phyloP scores from a whole-genome alignment of 2,888 invertebrate genomes.

The Lordiphosa andalusiaca region DNA sequence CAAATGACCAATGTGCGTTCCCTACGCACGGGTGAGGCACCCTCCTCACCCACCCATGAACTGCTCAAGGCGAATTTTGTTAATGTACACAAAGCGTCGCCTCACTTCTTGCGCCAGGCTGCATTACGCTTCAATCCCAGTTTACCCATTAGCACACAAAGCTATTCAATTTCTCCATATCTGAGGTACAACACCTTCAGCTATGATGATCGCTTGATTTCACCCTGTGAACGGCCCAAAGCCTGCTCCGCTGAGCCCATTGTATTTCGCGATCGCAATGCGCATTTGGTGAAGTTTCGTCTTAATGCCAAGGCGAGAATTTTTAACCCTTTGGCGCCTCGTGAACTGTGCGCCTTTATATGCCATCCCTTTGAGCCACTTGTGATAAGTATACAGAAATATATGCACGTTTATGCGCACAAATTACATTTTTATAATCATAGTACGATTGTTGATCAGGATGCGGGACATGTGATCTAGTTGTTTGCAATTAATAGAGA shows the following conservation, averaged over 20 bases:
- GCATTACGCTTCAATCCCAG: slow-evolving; percentile 93
- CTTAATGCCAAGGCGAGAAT: slow-evolving; percentile 81
- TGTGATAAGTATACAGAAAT: slow-evolving; percentile 95
- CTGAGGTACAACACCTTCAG: slow-evolving; percentile 94
- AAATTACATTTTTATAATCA: slow-evolving; percentile 94
- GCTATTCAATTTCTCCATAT: slow-evolving; percentile 95
- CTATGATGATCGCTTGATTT: slow-evolving; percentile 98
- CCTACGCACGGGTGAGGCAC: slow-evolving; percentile 89
- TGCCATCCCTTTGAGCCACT: slow-evolving; percentile 98
- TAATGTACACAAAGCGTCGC: slow-evolving; percentile 17
- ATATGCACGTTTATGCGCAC: slow-evolving; percentile 95
- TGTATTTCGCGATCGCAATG: slow-evolving; percentile 90
- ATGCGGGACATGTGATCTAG: too few relatives aligned
- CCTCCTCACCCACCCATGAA: slow-evolving; percentile 87
- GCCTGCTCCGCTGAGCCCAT: slow-evolving; percentile 91
- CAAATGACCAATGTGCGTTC: slow-evolving; percentile 93
- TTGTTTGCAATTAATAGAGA: too few relatives aligned
- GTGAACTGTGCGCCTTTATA: slow-evolving; percentile 93
- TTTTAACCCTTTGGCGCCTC: slow-evolving; percentile 80
- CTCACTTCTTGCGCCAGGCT: slow-evolving; percentile 94
- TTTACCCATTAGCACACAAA: slow-evolving; percentile 96
- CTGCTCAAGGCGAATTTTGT: slow-evolving; percentile 38
- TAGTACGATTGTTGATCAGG: slow-evolving; percentile 56
- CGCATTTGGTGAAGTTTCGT: slow-evolving; percentile 90
- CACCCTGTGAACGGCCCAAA: slow-evolving; percentile 96